A percentile compares a stretch with the other conserved stretches of the same genome.
Evolutionary conservation across 2,797 vertebrate genomes (phyloP).

Genomic region (Onychomys torridus): DNA sequence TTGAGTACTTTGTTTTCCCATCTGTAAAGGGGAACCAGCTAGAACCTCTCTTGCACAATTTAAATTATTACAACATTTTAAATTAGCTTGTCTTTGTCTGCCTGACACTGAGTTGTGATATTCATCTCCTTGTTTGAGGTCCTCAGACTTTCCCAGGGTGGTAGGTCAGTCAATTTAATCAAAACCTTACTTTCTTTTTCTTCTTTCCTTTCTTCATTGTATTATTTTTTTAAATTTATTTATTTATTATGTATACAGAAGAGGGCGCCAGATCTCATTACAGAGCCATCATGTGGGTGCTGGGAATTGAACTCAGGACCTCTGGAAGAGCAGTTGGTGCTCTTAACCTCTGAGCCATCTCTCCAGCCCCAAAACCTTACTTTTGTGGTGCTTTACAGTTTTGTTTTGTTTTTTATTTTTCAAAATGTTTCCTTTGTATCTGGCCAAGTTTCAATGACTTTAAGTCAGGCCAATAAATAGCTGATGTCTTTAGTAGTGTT

Average conservation of each 20-base stretch:
- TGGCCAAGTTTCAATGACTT: background rate
- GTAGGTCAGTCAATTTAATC: background rate
- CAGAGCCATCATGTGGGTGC: no score
- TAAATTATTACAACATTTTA: background rate
- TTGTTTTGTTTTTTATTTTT: background rate
- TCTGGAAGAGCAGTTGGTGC: no score
- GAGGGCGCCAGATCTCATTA: no score
- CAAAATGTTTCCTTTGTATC: background rate
- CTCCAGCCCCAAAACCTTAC: background rate
- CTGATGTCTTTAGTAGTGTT: background rate
- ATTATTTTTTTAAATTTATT: no score
- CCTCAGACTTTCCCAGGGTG: constrained; percentile 11
- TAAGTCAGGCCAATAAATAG: background rate
- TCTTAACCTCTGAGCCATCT: no score
- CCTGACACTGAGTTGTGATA: background rate
- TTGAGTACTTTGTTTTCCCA: background rate
- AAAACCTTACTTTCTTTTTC: background rate
- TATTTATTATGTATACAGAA: no score
- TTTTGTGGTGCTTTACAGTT: background rate
- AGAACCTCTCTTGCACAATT: background rate
- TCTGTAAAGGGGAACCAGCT: background rate
- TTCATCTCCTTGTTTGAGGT: constrained; percentile 2
- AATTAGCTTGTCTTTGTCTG: background rate
- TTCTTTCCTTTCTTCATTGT: no score
- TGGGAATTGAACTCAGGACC: no score